phyloP scores from a whole-genome alignment of 1,140 invertebrate species.

The Kradibia gibbosae region DNA sequence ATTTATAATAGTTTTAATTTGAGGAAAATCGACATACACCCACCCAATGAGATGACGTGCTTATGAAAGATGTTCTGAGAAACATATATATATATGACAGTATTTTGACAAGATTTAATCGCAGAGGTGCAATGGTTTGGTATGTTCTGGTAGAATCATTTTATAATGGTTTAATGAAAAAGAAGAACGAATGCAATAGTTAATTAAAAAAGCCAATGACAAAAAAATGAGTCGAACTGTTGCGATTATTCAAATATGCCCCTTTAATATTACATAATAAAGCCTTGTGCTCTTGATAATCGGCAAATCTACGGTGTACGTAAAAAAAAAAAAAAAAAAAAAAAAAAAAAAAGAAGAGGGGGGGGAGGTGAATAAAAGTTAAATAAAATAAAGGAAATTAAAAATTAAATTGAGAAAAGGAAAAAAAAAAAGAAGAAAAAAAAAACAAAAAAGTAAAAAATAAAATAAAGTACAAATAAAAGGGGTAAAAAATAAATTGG shows the following conservation, averaged over 20 bases:
- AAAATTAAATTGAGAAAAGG: no score
- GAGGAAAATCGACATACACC: background rate
- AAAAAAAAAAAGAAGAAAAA: no score
- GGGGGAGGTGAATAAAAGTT: no score
- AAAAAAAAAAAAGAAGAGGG: no score
- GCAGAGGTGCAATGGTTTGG: slow-evolving; percentile 15
- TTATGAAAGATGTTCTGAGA: slow-evolving; percentile 21
- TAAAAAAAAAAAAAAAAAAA: no score
- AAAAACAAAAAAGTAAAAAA: no score
- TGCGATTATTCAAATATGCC: background rate
- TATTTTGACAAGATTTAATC: slow-evolving; percentile 36
- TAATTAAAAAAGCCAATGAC: slow-evolving; percentile 31
- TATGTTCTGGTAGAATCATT: background rate
- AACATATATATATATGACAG: slow-evolving; percentile 33
- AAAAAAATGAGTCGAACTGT: slow-evolving; percentile 16
- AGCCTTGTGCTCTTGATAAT: slow-evolving; percentile 30
- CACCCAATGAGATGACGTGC: slow-evolving; percentile 12
- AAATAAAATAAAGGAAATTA: no score
- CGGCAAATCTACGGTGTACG: background rate
- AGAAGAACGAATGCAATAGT: slow-evolving; percentile 29
- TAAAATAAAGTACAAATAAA: no score
- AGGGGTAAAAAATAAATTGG: no score
- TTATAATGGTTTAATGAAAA: slow-evolving; percentile 23
- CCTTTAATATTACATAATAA: slow-evolving; percentile 5
- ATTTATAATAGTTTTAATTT: background rate